Base-by-base conservation (phyloP, 2,888 invertebrate species). In the Lypha dubia region DNA sequence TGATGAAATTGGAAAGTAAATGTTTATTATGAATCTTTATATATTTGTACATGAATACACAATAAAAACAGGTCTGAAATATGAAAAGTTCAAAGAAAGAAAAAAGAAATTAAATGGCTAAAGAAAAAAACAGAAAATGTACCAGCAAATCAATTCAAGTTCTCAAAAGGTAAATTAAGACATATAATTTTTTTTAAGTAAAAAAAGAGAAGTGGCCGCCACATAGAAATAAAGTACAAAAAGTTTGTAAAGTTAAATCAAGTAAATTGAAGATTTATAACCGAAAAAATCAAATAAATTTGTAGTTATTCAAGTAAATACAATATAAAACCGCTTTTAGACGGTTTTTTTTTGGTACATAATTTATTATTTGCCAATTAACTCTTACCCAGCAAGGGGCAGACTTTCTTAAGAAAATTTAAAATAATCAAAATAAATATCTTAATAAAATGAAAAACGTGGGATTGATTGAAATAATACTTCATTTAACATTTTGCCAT, bases 401-500 rank as follows among this genome's bases (percentile, higher is more conserved):
- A 28, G 28, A 28, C 28, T 28, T 28, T 28, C n/a, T 20, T 4
- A 9, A 53, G 7, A 28, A 28, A 56, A 4, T 1, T 6, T 5
- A 22, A 60, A 38, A 13, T 17, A 38, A 38, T 15, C 35, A 51
- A 51, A 11, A 24, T 15, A 15, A 63, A 15, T 11, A 1, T 9
- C 20, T 15, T n/a, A 41, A 60, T 28, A 41, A 77, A 51, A 62
- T 1, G 17, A 4, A 20, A 28, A 28, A n/a, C 17, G 3, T 38
- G 53, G 41, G 17, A 63, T 68, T 82, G 70, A 62, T 73, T 71
- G 6, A 20, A 77, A 49, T 88, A 88, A 88, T 89, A 90, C 88
- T 88, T 87, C 88, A 89, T 90, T 91, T 89, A 90, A 89, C 89
- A 90, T 90, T 90, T 91, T 90, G 90, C 90, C 91, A 90, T 89